phyloP scores from a whole-genome alignment of 2,797 vertebrate species.

The Syndactyla subalaris region DNA sequence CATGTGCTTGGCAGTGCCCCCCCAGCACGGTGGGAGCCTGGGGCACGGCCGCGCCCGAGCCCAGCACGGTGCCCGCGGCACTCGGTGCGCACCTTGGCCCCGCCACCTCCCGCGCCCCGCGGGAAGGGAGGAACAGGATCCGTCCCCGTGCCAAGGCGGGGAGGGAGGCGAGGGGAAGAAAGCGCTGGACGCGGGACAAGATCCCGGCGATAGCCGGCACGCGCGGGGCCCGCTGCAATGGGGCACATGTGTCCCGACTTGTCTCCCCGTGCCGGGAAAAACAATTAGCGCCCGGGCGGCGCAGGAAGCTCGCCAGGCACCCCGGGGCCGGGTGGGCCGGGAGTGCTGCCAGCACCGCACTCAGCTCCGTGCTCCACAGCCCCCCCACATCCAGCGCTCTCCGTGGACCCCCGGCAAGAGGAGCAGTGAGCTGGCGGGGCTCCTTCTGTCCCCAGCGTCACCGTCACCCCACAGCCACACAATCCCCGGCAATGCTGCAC shows the following conservation, averaged over 20 bases:
- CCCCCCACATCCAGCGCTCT: background rate
- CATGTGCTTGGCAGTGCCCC: accelerated
- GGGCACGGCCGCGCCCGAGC: background rate
- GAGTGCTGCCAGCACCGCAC: background rate
- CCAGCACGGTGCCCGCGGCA: background rate
- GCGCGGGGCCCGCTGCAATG: background rate
- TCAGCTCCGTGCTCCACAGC: accelerated
- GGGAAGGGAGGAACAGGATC: background rate
- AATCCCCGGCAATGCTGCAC: accelerated
- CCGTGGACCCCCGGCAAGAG: background rate
- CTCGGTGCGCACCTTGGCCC: background rate
- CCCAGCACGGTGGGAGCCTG: accelerated
- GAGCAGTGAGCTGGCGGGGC: background rate
- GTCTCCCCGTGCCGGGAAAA: background rate
- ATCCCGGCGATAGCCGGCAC: background rate
- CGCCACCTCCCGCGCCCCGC: background rate
- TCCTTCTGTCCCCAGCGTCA: background rate
- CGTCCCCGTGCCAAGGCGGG: background rate
- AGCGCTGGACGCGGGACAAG: conserved; percentile 4
- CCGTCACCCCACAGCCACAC: accelerated
- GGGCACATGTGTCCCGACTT: background rate
- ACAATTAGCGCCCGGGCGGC: background rate
- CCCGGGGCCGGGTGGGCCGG: background rate
- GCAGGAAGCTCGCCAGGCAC: background rate
- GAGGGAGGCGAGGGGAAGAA: background rate